Conservation (phyloP, 2,797 vertebrate genomes). For the Phalloptychus januarius region DNA sequence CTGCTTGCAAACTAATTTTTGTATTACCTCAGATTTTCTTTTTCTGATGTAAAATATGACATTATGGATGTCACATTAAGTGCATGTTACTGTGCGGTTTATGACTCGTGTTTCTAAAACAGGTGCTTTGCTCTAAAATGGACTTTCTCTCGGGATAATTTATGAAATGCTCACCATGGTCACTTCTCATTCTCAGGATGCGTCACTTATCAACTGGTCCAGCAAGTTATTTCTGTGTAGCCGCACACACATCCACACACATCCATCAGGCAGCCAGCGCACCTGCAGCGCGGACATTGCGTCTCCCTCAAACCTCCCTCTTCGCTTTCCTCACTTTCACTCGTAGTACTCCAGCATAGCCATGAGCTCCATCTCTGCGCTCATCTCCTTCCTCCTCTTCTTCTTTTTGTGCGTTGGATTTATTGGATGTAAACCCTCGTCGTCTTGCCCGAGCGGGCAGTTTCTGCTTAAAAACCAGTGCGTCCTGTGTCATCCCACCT, state of each 20-base stretch:
- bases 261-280: slow-evolving; percentile 17
- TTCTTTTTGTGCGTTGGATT: slow-evolving; percentile 46
- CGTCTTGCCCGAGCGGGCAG: slow-evolving; percentile 79
- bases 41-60: background rate
- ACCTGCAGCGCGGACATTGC: slow-evolving; percentile 63
- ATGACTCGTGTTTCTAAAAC: background rate
- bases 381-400: slow-evolving; percentile 46
- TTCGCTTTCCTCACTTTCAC: slow-evolving; percentile 21
- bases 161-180: slow-evolving; percentile 36
- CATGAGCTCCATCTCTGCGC: slow-evolving; percentile 59
- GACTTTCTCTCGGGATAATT: slow-evolving; percentile 27
- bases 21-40: background rate
- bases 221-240: slow-evolving; percentile 58
- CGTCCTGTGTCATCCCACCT: slow-evolving; percentile 84
- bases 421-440: slow-evolving; percentile 53
- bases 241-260: background rate
- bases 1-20: background rate
- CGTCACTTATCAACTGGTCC: slow-evolving; percentile 65
- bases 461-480: slow-evolving; percentile 81
- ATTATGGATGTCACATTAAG: background rate
- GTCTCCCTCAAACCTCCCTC: slow-evolving; percentile 23
- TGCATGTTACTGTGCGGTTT: background rate
- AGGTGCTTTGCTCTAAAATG: background rate
- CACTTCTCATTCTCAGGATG: slow-evolving; percentile 61
- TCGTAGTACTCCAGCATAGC: slow-evolving; percentile 34